Evolutionary conservation across 2,797 vertebrate genomes (phyloP), one percentile per base, ranked within the genome.

Genomic region (Manis javanica): DNA sequence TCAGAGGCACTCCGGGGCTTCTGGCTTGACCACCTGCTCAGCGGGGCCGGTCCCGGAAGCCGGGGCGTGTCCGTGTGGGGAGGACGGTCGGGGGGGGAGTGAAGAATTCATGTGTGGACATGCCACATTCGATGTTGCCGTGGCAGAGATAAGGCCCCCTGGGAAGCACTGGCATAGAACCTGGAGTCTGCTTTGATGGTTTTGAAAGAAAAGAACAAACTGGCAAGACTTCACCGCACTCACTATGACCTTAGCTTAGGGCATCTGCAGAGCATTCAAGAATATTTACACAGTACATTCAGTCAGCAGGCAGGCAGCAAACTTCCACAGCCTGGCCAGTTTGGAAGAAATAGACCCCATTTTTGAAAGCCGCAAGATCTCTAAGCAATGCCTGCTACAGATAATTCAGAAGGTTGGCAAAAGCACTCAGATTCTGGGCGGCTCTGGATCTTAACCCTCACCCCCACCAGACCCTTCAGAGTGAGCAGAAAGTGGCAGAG

Each of bases 231-330:
- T 9, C 31, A n/a, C 14, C 5, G n/a, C n/a, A 1, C 3, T 0
- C 3, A 15, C 11, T 0, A 31, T 14, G 8, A 29, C 26, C 31
- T 26, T 24, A 26, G 42, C 42, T 9, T 11, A 18, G 12, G 11
- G 39, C n/a, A 9, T 3, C 5, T 10, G 51, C 21, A 5, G 21
- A 26, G 31, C 29, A 10, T 12, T 24, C 16, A 2, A 9, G 23
- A 2, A 2, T 2, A 3, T 1, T 3, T 26, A 15, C 57, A 13
- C 0, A 2, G 12, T 16, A 3, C 0, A 46, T 46, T 46, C 46
- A 46, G 46, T 12, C 1, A 11, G 42, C 23, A 34, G 37, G 64
- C 63, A 8, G 0, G 2, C 12, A 5, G 13, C 31, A 2, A 57
- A 16, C 3, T 3, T 1, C 63, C 4, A 7, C 1, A 2, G 42